A percentile compares a stretch with the other conserved stretches of the same genome.
phyloP scores from a whole-genome alignment of 2,888 invertebrate genomes.

The Tipula confusa region DNA sequence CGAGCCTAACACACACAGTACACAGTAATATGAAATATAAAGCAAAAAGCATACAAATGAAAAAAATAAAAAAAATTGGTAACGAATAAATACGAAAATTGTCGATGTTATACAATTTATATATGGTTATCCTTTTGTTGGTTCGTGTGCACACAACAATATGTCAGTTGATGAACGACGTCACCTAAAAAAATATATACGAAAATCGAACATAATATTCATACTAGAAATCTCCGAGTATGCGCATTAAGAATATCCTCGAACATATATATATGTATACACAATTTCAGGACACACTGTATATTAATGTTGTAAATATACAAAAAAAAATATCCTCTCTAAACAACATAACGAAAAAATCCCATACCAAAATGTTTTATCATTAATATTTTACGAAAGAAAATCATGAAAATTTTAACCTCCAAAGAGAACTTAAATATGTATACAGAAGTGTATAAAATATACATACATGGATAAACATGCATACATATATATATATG shows the following conservation, averaged over 20 bases:
- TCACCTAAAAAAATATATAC: slow-evolving; percentile 3
- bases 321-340: neutral
- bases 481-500: neutral
- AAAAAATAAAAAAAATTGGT: neutral
- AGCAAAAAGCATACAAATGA: neutral
- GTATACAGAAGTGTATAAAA: neutral
- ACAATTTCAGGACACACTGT: neutral
- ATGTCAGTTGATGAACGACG: neutral
- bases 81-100: neutral
- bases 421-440: neutral
- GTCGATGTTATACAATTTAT: slow-evolving; percentile 10
- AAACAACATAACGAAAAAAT: neutral
- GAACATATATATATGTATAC: too few relatives aligned
- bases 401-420: slow-evolving; percentile 20
- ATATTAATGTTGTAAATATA: neutral
- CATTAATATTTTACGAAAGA: slow-evolving; percentile 20
- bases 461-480: neutral
- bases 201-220: slow-evolving; percentile 8
- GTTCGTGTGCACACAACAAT: neutral
- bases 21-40: neutral
- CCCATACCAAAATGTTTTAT: neutral
- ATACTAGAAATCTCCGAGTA: neutral
- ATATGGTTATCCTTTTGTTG: neutral
- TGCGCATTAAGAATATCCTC: neutral
- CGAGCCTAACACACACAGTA: neutral